Evolutionary conservation across 2,797 vertebrate species (phyloP).

Genomic region (Sandelia bainsii): DNA sequence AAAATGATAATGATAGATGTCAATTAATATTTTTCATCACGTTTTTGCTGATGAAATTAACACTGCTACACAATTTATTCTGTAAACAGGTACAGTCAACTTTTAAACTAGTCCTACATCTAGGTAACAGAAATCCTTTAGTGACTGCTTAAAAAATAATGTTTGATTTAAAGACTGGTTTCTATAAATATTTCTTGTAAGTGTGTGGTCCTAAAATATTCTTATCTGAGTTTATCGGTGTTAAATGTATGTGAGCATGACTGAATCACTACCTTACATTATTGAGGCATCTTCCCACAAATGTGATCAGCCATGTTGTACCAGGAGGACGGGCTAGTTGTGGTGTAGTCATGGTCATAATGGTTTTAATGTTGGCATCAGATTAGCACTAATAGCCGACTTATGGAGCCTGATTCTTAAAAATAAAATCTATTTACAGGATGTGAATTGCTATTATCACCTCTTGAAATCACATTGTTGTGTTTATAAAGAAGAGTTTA

Average conservation of each 20-base stretch:
- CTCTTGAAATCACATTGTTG: background rate
- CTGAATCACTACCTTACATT: background rate
- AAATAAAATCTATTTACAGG: background rate
- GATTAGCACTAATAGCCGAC: constrained; percentile 39
- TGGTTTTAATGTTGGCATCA: constrained; percentile 47
- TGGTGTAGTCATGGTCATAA: constrained; percentile 48
- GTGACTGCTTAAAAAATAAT: too few relatives aligned
- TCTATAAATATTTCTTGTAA: too few relatives aligned
- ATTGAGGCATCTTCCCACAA: background rate
- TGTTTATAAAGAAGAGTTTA: background rate
- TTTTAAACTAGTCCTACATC: too few relatives aligned
- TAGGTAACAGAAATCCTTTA: too few relatives aligned
- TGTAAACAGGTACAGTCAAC: too few relatives aligned
- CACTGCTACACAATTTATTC: too few relatives aligned
- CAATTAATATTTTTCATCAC: too few relatives aligned
- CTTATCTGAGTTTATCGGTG: background rate
- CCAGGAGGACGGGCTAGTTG: constrained; percentile 51
- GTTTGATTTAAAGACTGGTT: too few relatives aligned
- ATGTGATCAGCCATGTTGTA: constrained; percentile 28
- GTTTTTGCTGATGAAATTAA: too few relatives aligned
- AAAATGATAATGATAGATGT: too few relatives aligned
- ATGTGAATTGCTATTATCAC: background rate
- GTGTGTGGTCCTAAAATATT: too few relatives aligned
- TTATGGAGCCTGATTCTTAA: background rate
- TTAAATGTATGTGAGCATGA: background rate